These are phyloP conservation scores for Uloborus plumipes DNA, from an alignment of 2,888 invertebrate species.

Conservation along the genomic window DNA sequence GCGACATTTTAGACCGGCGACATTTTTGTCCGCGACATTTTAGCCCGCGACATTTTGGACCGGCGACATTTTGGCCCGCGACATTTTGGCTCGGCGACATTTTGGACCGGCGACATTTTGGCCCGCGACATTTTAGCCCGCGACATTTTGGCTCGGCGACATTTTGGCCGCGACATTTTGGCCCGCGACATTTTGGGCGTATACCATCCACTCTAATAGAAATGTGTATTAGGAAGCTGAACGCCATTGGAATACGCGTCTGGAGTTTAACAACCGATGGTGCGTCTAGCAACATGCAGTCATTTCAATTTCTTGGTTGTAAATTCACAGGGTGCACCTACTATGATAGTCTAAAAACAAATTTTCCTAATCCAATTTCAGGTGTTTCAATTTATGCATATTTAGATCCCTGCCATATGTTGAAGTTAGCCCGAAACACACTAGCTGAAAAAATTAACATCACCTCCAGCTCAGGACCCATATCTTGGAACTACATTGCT, in stretches of 20 bases:
- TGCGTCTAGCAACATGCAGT: neutral
- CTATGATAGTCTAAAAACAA: neutral
- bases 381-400: neutral
- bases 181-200: too few species aligned
- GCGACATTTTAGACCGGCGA: too few species aligned
- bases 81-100: too few species aligned
- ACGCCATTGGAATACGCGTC: neutral
- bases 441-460: neutral
- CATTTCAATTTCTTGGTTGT: neutral
- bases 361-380: neutral
- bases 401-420: neutral
- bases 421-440: neutral
- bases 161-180: too few species aligned
- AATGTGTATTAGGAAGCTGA: too few species aligned
- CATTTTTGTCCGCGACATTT: too few species aligned
- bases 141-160: too few species aligned
- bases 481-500: neutral
- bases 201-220: too few species aligned
- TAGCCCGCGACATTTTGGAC: too few species aligned
- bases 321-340: neutral
- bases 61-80: too few species aligned
- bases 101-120: too few species aligned
- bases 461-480: neutral
- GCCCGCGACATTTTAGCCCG: too few species aligned
- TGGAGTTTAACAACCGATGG: neutral